These are phyloP conservation scores for Lamprotornis superbus DNA, from an alignment of 2,113 vertebrate genomes.

Conservation along the genomic window DNA sequence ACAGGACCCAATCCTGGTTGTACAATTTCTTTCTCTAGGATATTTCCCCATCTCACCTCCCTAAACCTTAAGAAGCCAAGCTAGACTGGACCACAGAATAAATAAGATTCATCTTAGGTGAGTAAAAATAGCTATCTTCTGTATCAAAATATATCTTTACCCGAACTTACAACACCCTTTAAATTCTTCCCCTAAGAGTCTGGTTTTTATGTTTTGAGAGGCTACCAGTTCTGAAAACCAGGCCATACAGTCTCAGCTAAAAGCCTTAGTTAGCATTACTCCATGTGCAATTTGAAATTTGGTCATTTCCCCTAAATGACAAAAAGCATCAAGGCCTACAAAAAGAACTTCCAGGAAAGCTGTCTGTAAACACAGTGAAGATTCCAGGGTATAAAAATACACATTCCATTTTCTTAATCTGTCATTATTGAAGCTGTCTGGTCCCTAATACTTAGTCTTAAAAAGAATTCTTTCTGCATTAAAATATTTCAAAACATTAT, in stretches of 20 bases:
- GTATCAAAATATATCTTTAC: constrained; percentile 5
- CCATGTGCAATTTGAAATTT: background rate
- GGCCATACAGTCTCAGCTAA: background rate
- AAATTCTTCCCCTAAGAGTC: background rate
- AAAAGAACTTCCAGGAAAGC: background rate
- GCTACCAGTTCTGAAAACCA: background rate
- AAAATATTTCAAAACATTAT: constrained; percentile 45
- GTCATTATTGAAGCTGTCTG: background rate
- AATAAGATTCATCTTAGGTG: background rate
- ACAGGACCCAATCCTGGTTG: background rate
- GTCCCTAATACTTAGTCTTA: background rate
- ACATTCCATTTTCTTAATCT: background rate
- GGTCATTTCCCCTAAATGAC: background rate
- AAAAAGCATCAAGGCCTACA: constrained; percentile 1
- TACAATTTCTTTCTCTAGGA: background rate
- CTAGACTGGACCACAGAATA: background rate
- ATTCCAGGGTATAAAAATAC: constrained; percentile 52
- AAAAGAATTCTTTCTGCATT: constrained; percentile 23
- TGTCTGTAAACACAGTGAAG: constrained; percentile 25
- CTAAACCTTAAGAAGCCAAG: background rate
- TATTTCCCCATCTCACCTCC: background rate
- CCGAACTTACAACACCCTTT: background rate
- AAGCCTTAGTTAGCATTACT: background rate
- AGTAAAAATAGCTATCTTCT: background rate
- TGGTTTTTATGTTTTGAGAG: background rate